Evolutionary conservation across 2,797 vertebrate genomes (phyloP).

Genomic region (Smutsia gigantea): DNA sequence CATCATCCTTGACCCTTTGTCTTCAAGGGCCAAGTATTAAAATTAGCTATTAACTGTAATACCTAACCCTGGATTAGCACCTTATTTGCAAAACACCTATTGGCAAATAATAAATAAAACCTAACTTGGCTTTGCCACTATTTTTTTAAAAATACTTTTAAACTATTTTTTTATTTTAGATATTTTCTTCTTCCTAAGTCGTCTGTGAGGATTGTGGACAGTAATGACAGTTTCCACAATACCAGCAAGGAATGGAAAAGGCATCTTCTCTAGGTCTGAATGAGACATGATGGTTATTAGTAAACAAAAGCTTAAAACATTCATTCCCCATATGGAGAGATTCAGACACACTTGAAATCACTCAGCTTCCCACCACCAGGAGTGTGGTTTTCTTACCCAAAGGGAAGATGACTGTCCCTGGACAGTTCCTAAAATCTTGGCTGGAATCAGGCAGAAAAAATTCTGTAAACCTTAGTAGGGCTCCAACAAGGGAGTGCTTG

Average conservation of each 20-base stretch:
- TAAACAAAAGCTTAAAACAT: not conserved
- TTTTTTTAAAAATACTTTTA: not conserved
- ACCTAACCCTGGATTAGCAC: not conserved
- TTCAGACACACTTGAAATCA: not conserved
- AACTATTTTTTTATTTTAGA: not conserved
- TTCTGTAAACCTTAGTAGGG: not conserved
- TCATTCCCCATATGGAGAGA: not conserved
- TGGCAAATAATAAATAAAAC: conserved; percentile 24
- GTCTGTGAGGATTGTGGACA: not conserved
- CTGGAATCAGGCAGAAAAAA: not conserved
- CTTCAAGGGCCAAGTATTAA: not conserved
- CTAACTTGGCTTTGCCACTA: not conserved
- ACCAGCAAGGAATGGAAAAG: not conserved
- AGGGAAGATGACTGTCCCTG: not conserved
- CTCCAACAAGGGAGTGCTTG: not conserved
- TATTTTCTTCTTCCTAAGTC: not conserved
- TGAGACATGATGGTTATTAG: not conserved
- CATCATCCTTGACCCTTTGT: not conserved
- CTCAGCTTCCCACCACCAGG: not conserved
- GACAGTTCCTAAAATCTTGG: not conserved
- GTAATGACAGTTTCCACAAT: not conserved
- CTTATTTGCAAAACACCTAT: not conserved
- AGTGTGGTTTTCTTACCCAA: not conserved
- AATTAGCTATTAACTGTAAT: not conserved
- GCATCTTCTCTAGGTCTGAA: not conserved